Conservation (phyloP, 2,797 vertebrate genomes). For the Pangasius larnaudii region DNA sequence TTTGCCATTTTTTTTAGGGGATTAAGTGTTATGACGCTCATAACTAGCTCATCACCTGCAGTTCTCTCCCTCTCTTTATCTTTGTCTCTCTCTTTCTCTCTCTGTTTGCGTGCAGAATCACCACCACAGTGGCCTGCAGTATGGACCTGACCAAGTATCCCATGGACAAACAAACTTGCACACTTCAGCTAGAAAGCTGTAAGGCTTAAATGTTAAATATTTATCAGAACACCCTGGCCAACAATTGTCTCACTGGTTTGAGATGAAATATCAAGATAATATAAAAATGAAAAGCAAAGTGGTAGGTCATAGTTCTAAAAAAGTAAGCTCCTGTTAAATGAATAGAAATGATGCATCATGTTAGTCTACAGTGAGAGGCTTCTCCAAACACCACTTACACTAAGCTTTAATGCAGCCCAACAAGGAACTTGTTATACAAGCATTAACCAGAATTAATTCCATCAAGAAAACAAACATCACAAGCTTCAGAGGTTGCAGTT, state of each 20-base stretch:
- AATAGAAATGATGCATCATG: not conserved
- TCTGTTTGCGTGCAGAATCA: constrained; percentile 76
- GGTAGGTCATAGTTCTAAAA: not conserved
- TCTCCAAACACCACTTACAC: not conserved
- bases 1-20: not conserved
- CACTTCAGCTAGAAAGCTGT: constrained; percentile 93
- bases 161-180: constrained; percentile 93
- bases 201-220: constrained; percentile 63
- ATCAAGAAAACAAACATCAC: not conserved
- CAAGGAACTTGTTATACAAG: not conserved
- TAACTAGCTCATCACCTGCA: constrained; percentile 14
- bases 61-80: not conserved
- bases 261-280: not conserved
- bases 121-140: constrained; percentile 89
- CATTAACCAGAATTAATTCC: not conserved
- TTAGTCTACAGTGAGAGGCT: not conserved
- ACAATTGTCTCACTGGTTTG: not conserved
- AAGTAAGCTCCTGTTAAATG: not conserved
- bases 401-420: not conserved
- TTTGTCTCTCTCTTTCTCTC: not conserved
- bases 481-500: not conserved
- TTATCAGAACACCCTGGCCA: not conserved
- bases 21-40: constrained; percentile 27
- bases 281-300: not conserved
- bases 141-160: constrained; percentile 95